phyloP scores from a whole-genome alignment of 2,888 invertebrate genomes.

The Pheosia gnoma region DNA sequence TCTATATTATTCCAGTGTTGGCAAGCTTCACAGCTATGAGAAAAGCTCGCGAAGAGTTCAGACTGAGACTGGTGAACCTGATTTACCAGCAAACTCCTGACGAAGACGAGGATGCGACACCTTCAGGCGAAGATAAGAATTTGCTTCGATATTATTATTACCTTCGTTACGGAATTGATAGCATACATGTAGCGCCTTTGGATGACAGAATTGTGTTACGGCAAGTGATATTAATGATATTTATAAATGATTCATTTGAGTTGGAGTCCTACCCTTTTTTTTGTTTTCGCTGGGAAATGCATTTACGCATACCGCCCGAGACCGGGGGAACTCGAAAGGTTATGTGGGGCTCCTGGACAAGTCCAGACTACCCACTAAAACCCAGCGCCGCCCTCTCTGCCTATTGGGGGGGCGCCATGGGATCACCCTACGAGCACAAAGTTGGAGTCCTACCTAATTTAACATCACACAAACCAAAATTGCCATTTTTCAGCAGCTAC shows the following conservation, averaged over 20 bases:
- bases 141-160: slow-evolving; percentile 94
- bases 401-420: too few relatives aligned
- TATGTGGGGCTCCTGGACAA: too few relatives aligned
- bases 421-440: too few relatives aligned
- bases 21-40: slow-evolving; percentile 88
- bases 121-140: slow-evolving; percentile 87
- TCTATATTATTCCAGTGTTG: slow-evolving; percentile 70
- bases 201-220: slow-evolving; percentile 88
- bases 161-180: slow-evolving; percentile 94
- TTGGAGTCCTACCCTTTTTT: too few relatives aligned
- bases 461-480: too few relatives aligned
- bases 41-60: slow-evolving; percentile 91
- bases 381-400: too few relatives aligned
- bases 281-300: too few relatives aligned
- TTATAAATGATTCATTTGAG: not conserved
- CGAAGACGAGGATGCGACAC: slow-evolving; percentile 66
- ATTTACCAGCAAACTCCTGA: slow-evolving; percentile 85
- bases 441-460: too few relatives aligned
- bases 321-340: too few relatives aligned
- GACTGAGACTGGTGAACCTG: slow-evolving; percentile 89
- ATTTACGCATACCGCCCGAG: too few relatives aligned
- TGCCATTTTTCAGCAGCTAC: too few relatives aligned
- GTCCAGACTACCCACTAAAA: too few relatives aligned
- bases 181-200: slow-evolving; percentile 93
- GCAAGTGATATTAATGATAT: slow-evolving; percentile 53